These are phyloP conservation scores for Basileuterus tristriatus DNA, from an alignment of 2,797 vertebrate species.

Conservation along the genomic window DNA sequence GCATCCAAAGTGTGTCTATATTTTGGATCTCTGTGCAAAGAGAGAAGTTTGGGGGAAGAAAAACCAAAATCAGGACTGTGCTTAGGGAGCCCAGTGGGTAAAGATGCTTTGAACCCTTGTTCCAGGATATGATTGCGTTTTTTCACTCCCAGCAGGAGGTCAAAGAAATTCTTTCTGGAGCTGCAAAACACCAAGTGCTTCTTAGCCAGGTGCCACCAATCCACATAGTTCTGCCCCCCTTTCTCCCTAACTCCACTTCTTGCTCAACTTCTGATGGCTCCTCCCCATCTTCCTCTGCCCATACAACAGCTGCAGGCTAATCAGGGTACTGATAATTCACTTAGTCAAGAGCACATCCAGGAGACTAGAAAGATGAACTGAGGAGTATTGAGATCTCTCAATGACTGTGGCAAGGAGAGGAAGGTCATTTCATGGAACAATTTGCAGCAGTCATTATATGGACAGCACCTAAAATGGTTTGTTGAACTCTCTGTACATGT, in stretches of 20 bases:
- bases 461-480: neutral
- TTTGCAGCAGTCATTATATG: neutral
- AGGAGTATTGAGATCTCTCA: neutral
- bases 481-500: neutral
- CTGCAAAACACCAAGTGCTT: neutral
- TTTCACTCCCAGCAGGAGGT: neutral
- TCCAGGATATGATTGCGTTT: neutral
- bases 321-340: neutral
- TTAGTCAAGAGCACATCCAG: neutral
- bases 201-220: neutral
- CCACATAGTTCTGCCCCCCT: neutral
- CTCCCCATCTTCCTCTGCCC: neutral
- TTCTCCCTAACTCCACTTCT: neutral
- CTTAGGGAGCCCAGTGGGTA: neutral
- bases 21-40: neutral
- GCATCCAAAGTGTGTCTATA: neutral
- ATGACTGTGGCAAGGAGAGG: neutral
- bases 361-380: neutral
- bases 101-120: neutral
- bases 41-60: neutral
- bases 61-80: neutral
- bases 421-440: neutral
- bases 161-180: neutral
- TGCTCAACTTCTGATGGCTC: neutral
- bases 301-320: neutral